A percentile compares a stretch with the other conserved stretches of the same genome.
phyloP scores from a whole-genome alignment of 2,113 vertebrate species.

The Phrynosoma platyrhinos region DNA sequence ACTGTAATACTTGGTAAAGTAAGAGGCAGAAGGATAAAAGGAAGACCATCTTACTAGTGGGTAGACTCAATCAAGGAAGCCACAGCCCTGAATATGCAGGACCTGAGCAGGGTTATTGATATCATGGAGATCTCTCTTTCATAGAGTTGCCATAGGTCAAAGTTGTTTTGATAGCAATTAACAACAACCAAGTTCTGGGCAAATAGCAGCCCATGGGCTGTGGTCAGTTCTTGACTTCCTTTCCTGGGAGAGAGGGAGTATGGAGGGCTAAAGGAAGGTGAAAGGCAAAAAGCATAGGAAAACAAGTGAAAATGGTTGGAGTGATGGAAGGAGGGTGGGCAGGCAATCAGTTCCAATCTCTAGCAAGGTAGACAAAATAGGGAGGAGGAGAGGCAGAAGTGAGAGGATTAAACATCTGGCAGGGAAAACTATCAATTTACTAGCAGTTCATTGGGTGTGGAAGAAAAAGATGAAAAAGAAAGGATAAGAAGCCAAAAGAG shows the following conservation, averaged over 20 bases:
- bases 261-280: background rate
- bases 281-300: background rate
- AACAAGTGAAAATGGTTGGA: background rate
- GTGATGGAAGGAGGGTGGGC: background rate
- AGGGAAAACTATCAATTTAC: background rate
- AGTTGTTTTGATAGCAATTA: too few relatives aligned
- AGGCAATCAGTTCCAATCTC: background rate
- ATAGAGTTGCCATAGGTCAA: too few relatives aligned
- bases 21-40: too few relatives aligned
- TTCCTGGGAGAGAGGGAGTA: background rate
- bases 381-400: too few relatives aligned
- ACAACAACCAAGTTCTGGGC: background rate
- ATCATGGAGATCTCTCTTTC: too few relatives aligned
- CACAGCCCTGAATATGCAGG: too few relatives aligned
- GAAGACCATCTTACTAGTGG: too few relatives aligned
- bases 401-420: background rate
- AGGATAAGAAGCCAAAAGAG: background rate
- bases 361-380: too few relatives aligned
- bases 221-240: background rate
- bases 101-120: too few relatives aligned
- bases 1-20: too few relatives aligned
- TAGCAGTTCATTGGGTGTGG: background rate
- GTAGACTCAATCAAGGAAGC: too few relatives aligned
- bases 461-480: background rate
- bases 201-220: too few relatives aligned